Conservation (phyloP, 2,113 vertebrate genomes). For the Cranoglanis bouderius region DNA sequence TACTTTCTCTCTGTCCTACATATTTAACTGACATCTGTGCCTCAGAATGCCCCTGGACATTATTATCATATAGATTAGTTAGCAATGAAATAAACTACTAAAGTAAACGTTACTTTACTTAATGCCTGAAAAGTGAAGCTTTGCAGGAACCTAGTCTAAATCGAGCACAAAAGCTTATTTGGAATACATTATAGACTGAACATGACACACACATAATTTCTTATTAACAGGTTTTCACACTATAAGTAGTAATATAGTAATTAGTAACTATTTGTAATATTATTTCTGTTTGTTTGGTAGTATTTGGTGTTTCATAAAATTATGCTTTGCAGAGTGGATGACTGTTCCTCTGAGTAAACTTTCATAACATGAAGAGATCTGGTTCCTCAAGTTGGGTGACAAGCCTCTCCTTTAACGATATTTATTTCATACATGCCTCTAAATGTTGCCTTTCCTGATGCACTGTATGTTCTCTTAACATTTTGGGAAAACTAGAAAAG, state of each 20-base stretch:
- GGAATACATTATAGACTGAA: too few relatives aligned
- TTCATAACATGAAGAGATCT: background rate
- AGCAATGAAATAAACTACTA: background rate
- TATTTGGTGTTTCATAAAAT: background rate
- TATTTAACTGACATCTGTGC: background rate
- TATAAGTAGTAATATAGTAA: background rate
- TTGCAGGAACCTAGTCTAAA: background rate
- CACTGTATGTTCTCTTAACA: background rate
- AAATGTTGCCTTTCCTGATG: background rate
- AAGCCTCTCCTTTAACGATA: constrained; percentile 3
- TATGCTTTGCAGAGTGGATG: background rate
- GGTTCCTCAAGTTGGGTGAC: constrained; percentile 26
- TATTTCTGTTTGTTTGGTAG: background rate
- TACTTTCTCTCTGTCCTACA: background rate
- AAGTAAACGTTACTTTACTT: background rate
- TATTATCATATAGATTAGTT: constrained; percentile 26
- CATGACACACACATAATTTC: background rate
- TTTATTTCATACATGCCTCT: background rate
- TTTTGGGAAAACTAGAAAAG: background rate
- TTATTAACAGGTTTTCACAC: background rate
- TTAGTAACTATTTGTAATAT: background rate
- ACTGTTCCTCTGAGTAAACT: too few relatives aligned
- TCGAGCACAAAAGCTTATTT: background rate
- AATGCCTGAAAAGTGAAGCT: background rate
- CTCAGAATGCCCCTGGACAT: background rate